These are phyloP conservation scores for Macaca nemestrina DNA, from an alignment of 2,113 vertebrate species.

Conservation along the genomic window DNA sequence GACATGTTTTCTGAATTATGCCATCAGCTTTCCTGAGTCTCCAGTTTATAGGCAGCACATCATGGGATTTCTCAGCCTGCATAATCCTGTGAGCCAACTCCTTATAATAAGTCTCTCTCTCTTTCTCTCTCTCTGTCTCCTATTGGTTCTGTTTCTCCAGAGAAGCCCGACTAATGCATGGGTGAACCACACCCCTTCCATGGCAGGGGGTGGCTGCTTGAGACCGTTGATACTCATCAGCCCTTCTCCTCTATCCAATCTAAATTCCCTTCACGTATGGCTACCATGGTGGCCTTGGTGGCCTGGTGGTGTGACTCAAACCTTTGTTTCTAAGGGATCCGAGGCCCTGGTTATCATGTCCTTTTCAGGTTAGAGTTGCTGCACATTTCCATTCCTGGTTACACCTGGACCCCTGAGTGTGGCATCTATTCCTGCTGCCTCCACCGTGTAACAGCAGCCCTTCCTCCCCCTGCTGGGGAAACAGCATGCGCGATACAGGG, in stretches of 20 bases:
- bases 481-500: not conserved
- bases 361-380: not conserved
- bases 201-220: not conserved
- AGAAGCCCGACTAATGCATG: not conserved
- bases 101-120: not conserved
- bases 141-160: not conserved
- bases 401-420: not conserved
- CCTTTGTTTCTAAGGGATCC: not conserved
- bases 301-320: not conserved
- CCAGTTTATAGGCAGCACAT: not conserved
- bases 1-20: not conserved
- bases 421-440: not conserved
- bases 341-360: not conserved
- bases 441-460: not conserved
- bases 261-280: not conserved
- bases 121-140: not conserved
- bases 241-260: not conserved
- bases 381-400: not conserved
- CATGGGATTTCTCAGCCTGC: not conserved
- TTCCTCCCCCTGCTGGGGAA: not conserved
- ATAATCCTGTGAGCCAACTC: not conserved
- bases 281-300: not conserved
- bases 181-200: not conserved
- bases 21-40: not conserved
- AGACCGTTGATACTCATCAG: not conserved